A percentile compares a stretch with the other conserved stretches of the same genome.
Evolutionary conservation across 2,113 vertebrate species (phyloP).

Genomic region (Lasiurus cinereus): DNA sequence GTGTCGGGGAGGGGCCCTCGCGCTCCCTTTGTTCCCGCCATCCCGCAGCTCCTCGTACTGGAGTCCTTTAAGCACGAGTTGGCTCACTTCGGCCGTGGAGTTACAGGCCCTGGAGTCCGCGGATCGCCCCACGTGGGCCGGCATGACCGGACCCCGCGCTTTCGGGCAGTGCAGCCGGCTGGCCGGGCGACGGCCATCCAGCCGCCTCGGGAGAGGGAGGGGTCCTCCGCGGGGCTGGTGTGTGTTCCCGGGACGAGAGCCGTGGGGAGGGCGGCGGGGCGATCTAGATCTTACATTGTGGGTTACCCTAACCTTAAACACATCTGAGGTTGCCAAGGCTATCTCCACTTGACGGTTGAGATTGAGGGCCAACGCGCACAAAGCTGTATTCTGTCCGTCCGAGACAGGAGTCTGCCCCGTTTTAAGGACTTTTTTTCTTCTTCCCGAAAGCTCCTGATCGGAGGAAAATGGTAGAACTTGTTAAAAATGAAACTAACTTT

Average conservation of each 20-base stretch:
- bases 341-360: not conserved
- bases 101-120: not conserved
- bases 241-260: not conserved
- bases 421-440: not conserved
- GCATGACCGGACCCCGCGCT: not conserved
- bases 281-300: no score
- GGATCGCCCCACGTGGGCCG: not conserved
- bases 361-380: not conserved
- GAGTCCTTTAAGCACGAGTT: no score
- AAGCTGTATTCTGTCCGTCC: not conserved
- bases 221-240: not conserved
- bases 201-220: not conserved
- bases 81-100: not conserved
- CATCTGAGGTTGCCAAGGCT: no score
- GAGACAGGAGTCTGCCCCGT: not conserved
- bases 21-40: conserved; percentile 26
- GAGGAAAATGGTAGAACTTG: not conserved
- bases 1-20: not conserved
- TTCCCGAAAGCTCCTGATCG: not conserved
- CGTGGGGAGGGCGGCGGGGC: not conserved
- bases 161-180: no score
- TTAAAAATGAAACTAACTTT: not conserved
- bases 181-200: not conserved
- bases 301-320: no score
- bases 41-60: not conserved